Conservation (phyloP, 30 jellyfish, hydroid and myxozoan species). For the Aurelia aurita region DNA sequence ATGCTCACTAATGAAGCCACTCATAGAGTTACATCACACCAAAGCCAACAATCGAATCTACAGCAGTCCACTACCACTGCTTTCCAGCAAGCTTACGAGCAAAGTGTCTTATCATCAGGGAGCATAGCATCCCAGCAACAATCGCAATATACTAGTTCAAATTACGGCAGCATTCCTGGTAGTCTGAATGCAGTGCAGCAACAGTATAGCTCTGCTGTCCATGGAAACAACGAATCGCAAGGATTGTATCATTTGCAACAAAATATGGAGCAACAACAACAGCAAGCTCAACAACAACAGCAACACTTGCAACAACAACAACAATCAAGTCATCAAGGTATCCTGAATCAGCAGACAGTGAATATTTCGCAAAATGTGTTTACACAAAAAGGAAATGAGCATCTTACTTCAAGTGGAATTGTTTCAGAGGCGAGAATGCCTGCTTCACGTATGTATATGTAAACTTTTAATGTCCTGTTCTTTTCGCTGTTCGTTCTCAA, state of each 20-base stretch:
- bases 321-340: not conserved
- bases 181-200: not conserved
- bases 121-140: not conserved
- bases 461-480: too few relatives aligned
- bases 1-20: not conserved
- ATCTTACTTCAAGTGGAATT: too few relatives aligned
- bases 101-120: too few relatives aligned
- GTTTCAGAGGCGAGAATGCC: too few relatives aligned
- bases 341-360: not conserved
- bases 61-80: not conserved
- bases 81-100: not conserved
- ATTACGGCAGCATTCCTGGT: not conserved
- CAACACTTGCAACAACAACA: not conserved
- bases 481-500: too few relatives aligned
- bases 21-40: not conserved
- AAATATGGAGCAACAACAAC: not conserved
- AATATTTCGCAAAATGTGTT: too few relatives aligned
- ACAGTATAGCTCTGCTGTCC: not conserved
- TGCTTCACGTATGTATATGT: too few relatives aligned
- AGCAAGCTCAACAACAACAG: constrained; percentile 4
- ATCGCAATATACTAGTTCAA: not conserved
- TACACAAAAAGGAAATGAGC: too few relatives aligned
- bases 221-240: not conserved
- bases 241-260: not conserved
- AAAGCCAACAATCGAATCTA: not conserved